These are phyloP conservation scores for Agriopis marginaria DNA, from an alignment of 2,888 invertebrate genomes.

Conservation along the genomic window DNA sequence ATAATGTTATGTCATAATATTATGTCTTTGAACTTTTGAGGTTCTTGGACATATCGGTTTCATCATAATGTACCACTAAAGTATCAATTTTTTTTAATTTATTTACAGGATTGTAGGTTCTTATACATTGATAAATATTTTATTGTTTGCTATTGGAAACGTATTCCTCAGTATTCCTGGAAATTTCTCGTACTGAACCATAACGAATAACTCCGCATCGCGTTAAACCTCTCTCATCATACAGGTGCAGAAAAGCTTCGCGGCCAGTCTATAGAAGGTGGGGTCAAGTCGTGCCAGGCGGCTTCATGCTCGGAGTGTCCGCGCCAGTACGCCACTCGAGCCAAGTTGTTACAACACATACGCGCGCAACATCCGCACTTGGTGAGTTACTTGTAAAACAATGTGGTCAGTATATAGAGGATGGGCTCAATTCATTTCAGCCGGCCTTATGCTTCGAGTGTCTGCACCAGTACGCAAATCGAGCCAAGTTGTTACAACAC, in stretches of 20 bases:
- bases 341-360: slow-evolving; percentile 90
- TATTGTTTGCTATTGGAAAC: no score
- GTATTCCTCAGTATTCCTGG: no score
- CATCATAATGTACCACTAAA: no score
- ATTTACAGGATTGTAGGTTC: no score
- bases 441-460: slow-evolving; percentile 85
- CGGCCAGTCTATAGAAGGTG: slow-evolving; percentile 55
- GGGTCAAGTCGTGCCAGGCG: slow-evolving; percentile 55
- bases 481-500: no score
- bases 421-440: slow-evolving; percentile 55
- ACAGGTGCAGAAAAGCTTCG: slow-evolving; percentile 52
- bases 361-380: slow-evolving; percentile 86
- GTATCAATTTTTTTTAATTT: no score
- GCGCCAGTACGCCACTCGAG: slow-evolving; percentile 94
- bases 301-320: slow-evolving; percentile 88
- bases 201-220: no score
- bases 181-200: no score
- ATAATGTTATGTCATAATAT: no score
- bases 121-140: no score
- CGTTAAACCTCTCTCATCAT: not conserved
- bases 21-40: no score
- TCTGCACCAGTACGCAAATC: slow-evolving; percentile 96
- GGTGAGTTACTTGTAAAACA: slow-evolving; percentile 40
- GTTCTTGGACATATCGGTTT: no score
- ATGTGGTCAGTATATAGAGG: slow-evolving; percentile 45